phyloP scores from a whole-genome alignment of 2,797 vertebrate genomes.

The Smutsia gigantea region DNA sequence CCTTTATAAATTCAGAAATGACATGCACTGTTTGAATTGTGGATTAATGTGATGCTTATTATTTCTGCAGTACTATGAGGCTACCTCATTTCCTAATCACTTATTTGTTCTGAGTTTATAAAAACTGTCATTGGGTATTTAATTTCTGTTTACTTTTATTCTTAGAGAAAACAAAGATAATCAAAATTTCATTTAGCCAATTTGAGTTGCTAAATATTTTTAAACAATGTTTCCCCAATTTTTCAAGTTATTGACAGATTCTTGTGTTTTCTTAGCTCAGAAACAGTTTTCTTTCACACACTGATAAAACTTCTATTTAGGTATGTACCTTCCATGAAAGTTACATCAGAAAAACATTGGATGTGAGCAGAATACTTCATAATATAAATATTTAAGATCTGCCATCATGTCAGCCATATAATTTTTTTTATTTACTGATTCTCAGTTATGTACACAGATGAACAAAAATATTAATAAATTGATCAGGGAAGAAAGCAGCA shows the following conservation, averaged over 20 bases:
- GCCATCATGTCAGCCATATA: neutral
- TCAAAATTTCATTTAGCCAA: neutral
- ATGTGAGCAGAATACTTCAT: neutral
- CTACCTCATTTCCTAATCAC: neutral
- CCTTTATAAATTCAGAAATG: neutral
- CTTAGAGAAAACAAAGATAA: neutral
- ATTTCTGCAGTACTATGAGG: neutral
- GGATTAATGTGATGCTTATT: neutral
- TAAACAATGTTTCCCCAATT: neutral
- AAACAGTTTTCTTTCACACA: constrained; percentile 56
- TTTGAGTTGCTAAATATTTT: constrained; percentile 31
- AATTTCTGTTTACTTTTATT: neutral
- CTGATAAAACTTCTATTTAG: constrained; percentile 15
- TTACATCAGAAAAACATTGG: neutral
- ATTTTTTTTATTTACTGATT: neutral
- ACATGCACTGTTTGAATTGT: neutral
- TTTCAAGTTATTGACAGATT: neutral
- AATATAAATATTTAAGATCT: neutral
- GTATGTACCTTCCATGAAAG: neutral
- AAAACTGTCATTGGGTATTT: neutral
- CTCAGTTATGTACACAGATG: neutral
- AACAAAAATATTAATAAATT: neutral
- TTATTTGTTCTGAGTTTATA: constrained; percentile 10
- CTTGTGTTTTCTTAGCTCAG: constrained; percentile 38
- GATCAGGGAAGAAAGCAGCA: neutral